Conservation (phyloP, 2,113 vertebrate species). For the Mesocricetus auratus region DNA sequence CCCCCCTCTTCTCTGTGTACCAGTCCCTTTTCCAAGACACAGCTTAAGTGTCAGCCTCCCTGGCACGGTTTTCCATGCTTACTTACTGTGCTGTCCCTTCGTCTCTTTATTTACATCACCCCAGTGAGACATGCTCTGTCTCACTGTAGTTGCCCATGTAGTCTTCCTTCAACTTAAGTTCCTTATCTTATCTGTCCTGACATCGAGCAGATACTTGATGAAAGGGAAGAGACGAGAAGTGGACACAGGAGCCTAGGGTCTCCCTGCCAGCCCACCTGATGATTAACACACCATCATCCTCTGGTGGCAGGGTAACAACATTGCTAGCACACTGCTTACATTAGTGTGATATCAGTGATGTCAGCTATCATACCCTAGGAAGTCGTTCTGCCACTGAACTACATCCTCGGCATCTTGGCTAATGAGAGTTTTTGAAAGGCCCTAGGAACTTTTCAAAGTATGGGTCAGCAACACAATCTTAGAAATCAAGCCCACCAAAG, state of each 20-base stretch:
- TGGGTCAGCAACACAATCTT: not conserved
- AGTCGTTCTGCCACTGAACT: not conserved
- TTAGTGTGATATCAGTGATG: not conserved
- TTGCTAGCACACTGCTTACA: not conserved
- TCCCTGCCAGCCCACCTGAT: not conserved
- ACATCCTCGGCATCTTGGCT: not conserved
- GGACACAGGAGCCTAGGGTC: not conserved
- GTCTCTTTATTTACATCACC: not conserved
- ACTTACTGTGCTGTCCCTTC: not conserved
- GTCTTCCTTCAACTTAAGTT: not conserved
- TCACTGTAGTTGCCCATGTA: not conserved
- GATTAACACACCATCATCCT: not conserved
- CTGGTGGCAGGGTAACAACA: conserved; percentile 22
- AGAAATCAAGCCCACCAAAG: conserved; percentile 21
- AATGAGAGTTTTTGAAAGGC: not conserved
- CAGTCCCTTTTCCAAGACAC: not conserved
- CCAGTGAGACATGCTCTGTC: not conserved
- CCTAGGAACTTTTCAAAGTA: not conserved
- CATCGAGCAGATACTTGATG: not conserved
- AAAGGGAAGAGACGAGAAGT: not conserved
- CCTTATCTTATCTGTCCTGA: not conserved
- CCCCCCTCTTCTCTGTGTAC: not conserved
- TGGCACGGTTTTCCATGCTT: not conserved
- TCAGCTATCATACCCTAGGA: not conserved
- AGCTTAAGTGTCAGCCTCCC: not conserved